These are phyloP conservation scores for Apodemia zela DNA, from an alignment of 2,888 invertebrate species.

Conservation along the genomic window DNA sequence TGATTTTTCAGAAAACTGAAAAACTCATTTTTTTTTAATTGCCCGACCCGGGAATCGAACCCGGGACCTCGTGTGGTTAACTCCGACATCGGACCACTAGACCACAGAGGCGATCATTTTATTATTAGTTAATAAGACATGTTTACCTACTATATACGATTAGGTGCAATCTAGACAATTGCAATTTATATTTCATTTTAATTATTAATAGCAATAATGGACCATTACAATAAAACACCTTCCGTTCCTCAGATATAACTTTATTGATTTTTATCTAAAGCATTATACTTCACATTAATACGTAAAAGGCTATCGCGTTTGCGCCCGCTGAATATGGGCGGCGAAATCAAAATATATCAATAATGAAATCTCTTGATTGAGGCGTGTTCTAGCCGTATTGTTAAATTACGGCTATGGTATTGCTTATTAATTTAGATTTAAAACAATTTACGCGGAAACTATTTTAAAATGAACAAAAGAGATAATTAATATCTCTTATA, in stretches of 20 bases:
- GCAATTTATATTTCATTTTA: background rate
- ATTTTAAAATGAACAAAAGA: background rate
- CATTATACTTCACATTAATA: constrained; percentile 17
- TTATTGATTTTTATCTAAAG: constrained; percentile 17
- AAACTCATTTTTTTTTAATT: no score
- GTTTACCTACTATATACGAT: no score
- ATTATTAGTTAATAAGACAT: no score
- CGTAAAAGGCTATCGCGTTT: constrained; percentile 20
- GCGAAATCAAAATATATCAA: constrained; percentile 19
- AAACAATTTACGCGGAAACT: constrained; percentile 4
- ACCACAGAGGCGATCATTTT: no score
- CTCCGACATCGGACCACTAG: no score
- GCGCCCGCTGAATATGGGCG: constrained; percentile 15
- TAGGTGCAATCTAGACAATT: background rate
- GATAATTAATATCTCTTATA: no score
- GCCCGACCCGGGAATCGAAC: no score
- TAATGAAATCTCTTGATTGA: constrained; percentile 20
- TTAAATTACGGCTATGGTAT: constrained; percentile 13
- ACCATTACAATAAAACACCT: constrained; percentile 1
- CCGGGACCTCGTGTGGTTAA: no score
- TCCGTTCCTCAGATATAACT: constrained; percentile 1
- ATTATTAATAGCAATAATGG: background rate
- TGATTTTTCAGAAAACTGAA: no score
- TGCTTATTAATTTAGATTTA: constrained; percentile 18
- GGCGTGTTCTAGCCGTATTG: constrained; percentile 10